A percentile compares a stretch with the other conserved stretches of the same genome.
Conservation (phyloP, 2,888 invertebrate genomes). For the Ochlodes sylvanus region DNA sequence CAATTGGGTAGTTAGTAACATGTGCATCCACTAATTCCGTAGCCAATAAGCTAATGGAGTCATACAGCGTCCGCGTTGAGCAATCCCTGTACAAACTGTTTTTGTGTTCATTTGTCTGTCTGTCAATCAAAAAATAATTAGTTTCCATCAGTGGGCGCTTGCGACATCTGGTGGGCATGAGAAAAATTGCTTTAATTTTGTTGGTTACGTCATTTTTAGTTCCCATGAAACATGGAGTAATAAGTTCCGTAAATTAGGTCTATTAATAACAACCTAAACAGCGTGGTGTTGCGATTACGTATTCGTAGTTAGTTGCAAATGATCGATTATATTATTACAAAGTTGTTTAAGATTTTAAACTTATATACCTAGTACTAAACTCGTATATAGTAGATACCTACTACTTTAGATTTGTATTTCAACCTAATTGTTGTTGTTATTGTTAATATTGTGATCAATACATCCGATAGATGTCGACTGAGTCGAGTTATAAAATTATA, state of each 20-base stretch:
- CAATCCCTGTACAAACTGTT: constrained; percentile 32
- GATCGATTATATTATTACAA: no score
- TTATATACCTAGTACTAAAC: no score
- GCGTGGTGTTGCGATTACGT: no score
- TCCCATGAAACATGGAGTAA: constrained; percentile 14
- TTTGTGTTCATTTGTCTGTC: constrained; percentile 41
- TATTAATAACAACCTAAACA: background rate
- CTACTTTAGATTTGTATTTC: no score
- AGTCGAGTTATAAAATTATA: no score
- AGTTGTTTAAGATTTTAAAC: no score
- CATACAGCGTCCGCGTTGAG: constrained; percentile 21
- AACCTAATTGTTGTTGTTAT: no score
- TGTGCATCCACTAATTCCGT: constrained; percentile 4
- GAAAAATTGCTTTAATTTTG: constrained; percentile 24
- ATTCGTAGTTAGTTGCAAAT: no score
- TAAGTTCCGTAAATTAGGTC: constrained; percentile 3
- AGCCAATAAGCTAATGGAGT: constrained; percentile 20
- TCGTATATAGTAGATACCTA: no score
- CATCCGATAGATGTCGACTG: no score
- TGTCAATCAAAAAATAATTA: constrained; percentile 46
- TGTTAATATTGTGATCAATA: no score
- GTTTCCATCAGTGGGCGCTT: constrained; percentile 32
- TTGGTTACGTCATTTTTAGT: constrained; percentile 27
- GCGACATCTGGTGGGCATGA: constrained; percentile 38
- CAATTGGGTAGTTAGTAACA: background rate